Conservation (phyloP, 2,888 invertebrate genomes). For the Frankliniella fusca region DNA sequence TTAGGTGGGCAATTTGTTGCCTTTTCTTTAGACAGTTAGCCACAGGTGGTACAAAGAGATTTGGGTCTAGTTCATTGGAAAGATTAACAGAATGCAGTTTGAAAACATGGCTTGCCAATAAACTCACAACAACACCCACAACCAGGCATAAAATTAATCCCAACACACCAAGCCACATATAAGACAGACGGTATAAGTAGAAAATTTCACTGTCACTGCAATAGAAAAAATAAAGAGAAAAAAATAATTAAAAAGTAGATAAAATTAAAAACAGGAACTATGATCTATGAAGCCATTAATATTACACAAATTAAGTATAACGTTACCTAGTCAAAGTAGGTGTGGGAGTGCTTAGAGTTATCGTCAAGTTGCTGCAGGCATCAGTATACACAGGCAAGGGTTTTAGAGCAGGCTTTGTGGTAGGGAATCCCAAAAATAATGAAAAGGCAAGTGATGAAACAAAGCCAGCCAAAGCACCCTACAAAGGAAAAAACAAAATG, state of each 20-base stretch:
- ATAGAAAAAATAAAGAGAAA: constrained; percentile 30
- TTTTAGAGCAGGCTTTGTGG: constrained; percentile 60
- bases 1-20: not conserved
- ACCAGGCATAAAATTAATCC: constrained; percentile 55
- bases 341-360: not conserved
- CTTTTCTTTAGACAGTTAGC: constrained; percentile 42
- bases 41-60: constrained; percentile 56
- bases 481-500: constrained; percentile 33
- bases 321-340: not conserved
- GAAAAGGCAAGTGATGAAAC: constrained; percentile 61
- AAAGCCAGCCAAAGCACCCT: constrained; percentile 67
- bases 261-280: no score
- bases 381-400: constrained; percentile 56
- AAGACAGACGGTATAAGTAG: constrained; percentile 67
- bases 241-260: no score
- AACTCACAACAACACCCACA: constrained; percentile 49
- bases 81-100: constrained; percentile 40
- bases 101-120: constrained; percentile 41
- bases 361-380: constrained; percentile 39
- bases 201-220: constrained; percentile 49
- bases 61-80: constrained; percentile 49
- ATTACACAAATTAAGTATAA: not conserved
- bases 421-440: constrained; percentile 81
- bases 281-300: not conserved
- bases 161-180: constrained; percentile 64